These are phyloP conservation scores for Chymomyza amoena DNA, from an alignment of 2,888 invertebrate genomes.

Conservation along the genomic window DNA sequence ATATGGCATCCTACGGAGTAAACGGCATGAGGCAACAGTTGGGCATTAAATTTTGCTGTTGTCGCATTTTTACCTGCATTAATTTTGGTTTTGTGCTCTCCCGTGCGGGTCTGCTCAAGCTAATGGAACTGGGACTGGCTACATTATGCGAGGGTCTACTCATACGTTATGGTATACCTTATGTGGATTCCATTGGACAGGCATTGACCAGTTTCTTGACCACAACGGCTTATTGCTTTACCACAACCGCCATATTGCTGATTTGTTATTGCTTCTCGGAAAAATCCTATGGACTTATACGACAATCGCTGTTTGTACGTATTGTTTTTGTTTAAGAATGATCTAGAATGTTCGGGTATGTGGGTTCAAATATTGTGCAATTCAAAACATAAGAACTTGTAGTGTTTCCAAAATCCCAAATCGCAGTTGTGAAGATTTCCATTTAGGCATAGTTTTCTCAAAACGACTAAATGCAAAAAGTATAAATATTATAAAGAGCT, in stretches of 20 bases:
- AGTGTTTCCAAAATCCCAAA: too few species aligned
- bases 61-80: conserved; percentile 88
- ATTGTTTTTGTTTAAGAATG: too few species aligned
- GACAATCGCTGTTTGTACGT: conserved; percentile 89
- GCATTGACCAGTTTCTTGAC: conserved; percentile 90
- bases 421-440: too few species aligned
- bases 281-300: conserved; percentile 86
- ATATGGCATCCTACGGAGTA: conserved; percentile 73
- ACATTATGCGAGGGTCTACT: conserved; percentile 90
- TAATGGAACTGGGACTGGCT: conserved; percentile 87
- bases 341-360: too few species aligned
- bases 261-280: conserved; percentile 89
- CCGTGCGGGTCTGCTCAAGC: conserved; percentile 86
- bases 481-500: too few species aligned
- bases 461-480: too few species aligned
- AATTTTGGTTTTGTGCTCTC: conserved; percentile 87
- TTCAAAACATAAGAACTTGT: too few species aligned
- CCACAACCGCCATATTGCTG: conserved; percentile 87
- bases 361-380: too few species aligned
- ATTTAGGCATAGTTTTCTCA: too few species aligned
- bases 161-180: conserved; percentile 87
- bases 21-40: conserved; percentile 72
- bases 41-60: conserved; percentile 86
- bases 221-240: conserved; percentile 88
- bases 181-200: conserved; percentile 86